Base-by-base conservation (phyloP, 2,888 invertebrate genomes). In the Lithophane semibrunnea region DNA sequence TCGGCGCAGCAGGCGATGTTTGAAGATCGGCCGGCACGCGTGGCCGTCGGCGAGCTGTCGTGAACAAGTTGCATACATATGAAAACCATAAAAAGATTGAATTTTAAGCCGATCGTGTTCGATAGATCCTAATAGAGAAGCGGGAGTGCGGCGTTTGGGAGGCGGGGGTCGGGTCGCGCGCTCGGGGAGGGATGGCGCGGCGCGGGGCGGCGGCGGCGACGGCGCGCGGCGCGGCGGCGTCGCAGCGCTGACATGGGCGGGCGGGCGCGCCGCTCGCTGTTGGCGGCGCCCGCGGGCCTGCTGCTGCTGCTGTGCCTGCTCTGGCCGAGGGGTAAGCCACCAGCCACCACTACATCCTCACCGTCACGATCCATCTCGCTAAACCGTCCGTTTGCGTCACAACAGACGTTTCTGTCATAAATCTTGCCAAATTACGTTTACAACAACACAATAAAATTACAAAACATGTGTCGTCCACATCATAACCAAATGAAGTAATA, bases 201-300 rank as follows among this genome's bases (percentile, higher is more conserved):
- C 94, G 95, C 93, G 94, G 94, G 92, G 94, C 92, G 91, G 93
- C 93, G 92, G 94, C 92, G 91, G 90, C 91, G 91, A 93, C 93
- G 94, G 93, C 94, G 94, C 92, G 94, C 94, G 93, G 95, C 94
- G 93, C 93, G 91, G 93, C 92, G 91, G 91, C 93, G 93, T 94
- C 94, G 95, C 95, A 93, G 95, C 96, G 96, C 96, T 96, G 96
- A 96, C 96, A 96, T 96, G 96, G 94, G 92, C 94, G 94, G 94
- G 91, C 95, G 96, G 96, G 94, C 96, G 96, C 96, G 96, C 95
- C 96, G 97, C 96, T 92, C 94, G 95, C 95, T 94, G 92, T 93
- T 95, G 95, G 95, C 96, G 95, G 96, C 96, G 96, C 96, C 95
- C 95, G 96, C 96, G 94, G 95, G 93, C 94, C 95, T 96, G 94